phyloP scores from a whole-genome alignment of 2,113 vertebrate species.

The Dipodomys spectabilis region DNA sequence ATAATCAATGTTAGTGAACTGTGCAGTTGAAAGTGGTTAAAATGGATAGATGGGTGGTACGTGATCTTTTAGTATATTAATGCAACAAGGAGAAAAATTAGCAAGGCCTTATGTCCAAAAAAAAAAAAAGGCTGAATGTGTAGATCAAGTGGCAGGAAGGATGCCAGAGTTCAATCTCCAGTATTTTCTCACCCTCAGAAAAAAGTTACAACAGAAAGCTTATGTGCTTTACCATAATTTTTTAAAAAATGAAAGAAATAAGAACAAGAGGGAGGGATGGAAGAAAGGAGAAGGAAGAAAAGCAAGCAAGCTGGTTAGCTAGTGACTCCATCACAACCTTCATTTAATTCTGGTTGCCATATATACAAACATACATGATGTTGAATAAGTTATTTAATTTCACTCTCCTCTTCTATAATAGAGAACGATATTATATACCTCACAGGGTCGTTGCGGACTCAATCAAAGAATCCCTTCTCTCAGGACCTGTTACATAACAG shows the following conservation, averaged over 20 bases:
- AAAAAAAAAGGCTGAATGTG: too few relatives aligned
- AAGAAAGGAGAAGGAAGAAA: not conserved
- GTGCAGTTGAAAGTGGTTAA: not conserved
- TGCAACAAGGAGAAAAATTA: too few relatives aligned
- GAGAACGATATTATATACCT: conserved; percentile 2
- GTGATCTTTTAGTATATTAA: too few relatives aligned
- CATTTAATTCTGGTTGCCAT: conserved; percentile 1
- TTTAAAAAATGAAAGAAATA: too few relatives aligned
- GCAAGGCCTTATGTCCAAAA: too few relatives aligned
- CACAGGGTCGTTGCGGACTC: not conserved
- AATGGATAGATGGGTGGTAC: not conserved
- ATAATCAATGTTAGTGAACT: not conserved
- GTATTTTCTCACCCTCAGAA: too few relatives aligned
- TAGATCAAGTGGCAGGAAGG: too few relatives aligned
- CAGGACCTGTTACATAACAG: conserved; percentile 62
- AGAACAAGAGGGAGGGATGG: not conserved
- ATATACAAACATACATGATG: not conserved
- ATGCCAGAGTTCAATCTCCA: too few relatives aligned
- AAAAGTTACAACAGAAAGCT: too few relatives aligned
- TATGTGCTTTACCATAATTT: too few relatives aligned
- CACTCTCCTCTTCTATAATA: conserved; percentile 35
- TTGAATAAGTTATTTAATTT: conserved; percentile 39
- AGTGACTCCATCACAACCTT: not conserved
- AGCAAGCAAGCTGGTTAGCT: not conserved
- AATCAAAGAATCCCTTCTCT: conserved; percentile 12